These are phyloP conservation scores for Hippoglossus stenolepis DNA, from an alignment of 2,113 vertebrate genomes.

Conservation along the genomic window DNA sequence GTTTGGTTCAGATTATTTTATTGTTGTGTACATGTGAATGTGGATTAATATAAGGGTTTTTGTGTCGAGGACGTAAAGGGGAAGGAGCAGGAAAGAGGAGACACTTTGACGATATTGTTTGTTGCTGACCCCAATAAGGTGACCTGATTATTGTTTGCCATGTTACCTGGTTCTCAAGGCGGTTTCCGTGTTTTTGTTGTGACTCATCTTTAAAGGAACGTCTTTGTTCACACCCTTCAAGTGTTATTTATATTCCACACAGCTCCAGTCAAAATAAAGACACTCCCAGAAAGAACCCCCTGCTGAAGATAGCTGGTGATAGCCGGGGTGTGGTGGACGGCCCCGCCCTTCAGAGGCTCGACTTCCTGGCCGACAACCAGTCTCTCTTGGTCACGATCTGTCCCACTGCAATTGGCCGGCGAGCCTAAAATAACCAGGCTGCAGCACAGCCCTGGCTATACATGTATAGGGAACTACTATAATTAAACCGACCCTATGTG, in stretches of 20 bases:
- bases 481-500: slow-evolving; percentile 73
- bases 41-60: too few species aligned
- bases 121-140: neutral
- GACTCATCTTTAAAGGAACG: neutral
- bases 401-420: slow-evolving; percentile 53
- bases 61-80: too few species aligned
- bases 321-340: slow-evolving; percentile 30
- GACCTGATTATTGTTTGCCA: neutral
- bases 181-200: neutral
- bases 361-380: slow-evolving; percentile 72
- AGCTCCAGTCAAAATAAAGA: slow-evolving; percentile 38
- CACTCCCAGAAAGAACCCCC: slow-evolving; percentile 2
- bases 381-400: slow-evolving; percentile 62
- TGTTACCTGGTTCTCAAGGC: neutral
- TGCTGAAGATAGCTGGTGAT: slow-evolving; percentile 33
- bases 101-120: neutral
- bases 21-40: too few species aligned
- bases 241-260: neutral
- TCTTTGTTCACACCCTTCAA: neutral
- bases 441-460: slow-evolving; percentile 51
- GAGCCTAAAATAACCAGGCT: slow-evolving; percentile 66
- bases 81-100: neutral
- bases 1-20: too few species aligned
- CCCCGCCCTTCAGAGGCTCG: slow-evolving; percentile 47
- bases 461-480: slow-evolving; percentile 69